Conservation (phyloP, 2,113 vertebrate species). For the Dendropsophus ebraccatus region DNA sequence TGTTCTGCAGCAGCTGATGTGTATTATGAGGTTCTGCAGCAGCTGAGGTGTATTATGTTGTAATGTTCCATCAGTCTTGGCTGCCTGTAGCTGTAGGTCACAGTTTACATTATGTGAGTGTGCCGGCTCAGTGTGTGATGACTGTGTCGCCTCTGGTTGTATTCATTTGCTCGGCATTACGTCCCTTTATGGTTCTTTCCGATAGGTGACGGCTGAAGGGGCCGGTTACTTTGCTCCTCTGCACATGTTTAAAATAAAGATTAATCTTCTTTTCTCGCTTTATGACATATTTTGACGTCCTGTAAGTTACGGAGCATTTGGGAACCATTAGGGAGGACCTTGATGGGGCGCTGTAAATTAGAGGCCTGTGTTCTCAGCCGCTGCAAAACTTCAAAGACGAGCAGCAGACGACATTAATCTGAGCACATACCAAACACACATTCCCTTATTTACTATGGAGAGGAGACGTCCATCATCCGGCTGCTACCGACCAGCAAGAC, state of each 20-base stretch:
- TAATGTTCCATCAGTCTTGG: too few species aligned
- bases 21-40: background rate
- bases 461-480: background rate
- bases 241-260: constrained; percentile 32
- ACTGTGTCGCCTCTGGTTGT: too few species aligned
- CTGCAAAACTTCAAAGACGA: constrained; percentile 1
- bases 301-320: constrained; percentile 39
- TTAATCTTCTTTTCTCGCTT: constrained; percentile 1
- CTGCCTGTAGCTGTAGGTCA: background rate
- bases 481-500: background rate
- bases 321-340: constrained; percentile 32
- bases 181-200: constrained; percentile 32
- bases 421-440: background rate
- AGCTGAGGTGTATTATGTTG: too few species aligned
- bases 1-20: too few species aligned
- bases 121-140: too few species aligned
- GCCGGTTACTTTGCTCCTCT: background rate
- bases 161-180: background rate
- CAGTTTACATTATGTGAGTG: background rate
- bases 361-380: background rate
- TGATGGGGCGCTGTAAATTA: constrained; percentile 11
- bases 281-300: constrained; percentile 11
- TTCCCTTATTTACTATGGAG: background rate
- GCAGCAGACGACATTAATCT: constrained; percentile 16
- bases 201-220: background rate